A percentile compares a stretch with the other conserved stretches of the same genome.
These are phyloP conservation scores for Macquaria ambigua DNA, from an alignment of 2,113 vertebrate genomes.

Conservation along the genomic window DNA sequence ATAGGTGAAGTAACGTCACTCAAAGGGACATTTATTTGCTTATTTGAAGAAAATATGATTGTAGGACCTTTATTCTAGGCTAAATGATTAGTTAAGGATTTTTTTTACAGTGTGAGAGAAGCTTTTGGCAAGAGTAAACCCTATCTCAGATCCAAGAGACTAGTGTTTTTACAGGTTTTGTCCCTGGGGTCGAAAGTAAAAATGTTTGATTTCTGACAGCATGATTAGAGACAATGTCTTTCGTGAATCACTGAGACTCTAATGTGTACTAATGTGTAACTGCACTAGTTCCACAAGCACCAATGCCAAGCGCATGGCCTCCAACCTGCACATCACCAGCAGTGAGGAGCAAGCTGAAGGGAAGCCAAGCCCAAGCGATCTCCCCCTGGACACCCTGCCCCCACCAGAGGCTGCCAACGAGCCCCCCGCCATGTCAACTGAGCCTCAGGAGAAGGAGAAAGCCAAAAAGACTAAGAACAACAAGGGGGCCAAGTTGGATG, in stretches of 20 bases:
- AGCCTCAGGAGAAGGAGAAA: slow-evolving; percentile 75
- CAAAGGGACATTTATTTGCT: not conserved
- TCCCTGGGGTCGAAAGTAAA: not conserved
- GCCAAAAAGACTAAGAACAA: slow-evolving; percentile 81
- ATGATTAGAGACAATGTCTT: not conserved
- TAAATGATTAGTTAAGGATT: not conserved
- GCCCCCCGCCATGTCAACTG: slow-evolving; percentile 18
- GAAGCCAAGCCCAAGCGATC: slow-evolving; percentile 69
- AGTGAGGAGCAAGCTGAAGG: slow-evolving; percentile 76
- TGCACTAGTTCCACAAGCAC: slow-evolving; percentile 72
- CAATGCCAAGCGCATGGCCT: slow-evolving; percentile 75
- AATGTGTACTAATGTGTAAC: not conserved
- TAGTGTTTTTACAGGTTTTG: not conserved
- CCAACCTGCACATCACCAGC: slow-evolving; percentile 71
- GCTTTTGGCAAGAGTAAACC: not conserved
- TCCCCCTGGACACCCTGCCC: slow-evolving; percentile 68
- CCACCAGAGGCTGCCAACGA: slow-evolving; percentile 69
- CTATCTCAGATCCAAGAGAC: not conserved
- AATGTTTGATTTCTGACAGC: not conserved
- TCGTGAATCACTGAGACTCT: slow-evolving; percentile 15
- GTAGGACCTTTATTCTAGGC: not conserved
- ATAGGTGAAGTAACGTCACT: not conserved
- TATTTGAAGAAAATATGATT: not conserved
- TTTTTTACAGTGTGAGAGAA: too few species aligned
- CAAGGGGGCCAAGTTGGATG: slow-evolving; percentile 72